phyloP scores from a whole-genome alignment of 2,888 invertebrate species.

The Diogma glabrata region DNA sequence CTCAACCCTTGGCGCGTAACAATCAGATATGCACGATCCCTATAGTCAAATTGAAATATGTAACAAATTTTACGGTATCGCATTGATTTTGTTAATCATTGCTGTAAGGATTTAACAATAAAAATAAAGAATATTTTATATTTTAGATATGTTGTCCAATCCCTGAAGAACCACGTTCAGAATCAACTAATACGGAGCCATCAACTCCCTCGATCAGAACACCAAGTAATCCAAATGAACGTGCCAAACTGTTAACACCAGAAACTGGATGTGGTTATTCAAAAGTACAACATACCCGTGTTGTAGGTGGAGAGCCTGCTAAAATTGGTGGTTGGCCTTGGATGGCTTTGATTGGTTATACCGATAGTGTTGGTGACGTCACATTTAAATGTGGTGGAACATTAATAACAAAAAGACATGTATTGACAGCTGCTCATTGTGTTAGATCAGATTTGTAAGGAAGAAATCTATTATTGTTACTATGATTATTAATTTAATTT shows the following conservation, averaged over 20 bases:
- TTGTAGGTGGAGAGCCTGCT: slow-evolving; percentile 62
- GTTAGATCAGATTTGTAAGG: slow-evolving; percentile 28
- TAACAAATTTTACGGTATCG: no score
- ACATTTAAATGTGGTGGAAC: slow-evolving; percentile 42
- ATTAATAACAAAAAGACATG: slow-evolving; percentile 40
- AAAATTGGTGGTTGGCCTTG: slow-evolving; percentile 67
- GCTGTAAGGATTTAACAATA: no score
- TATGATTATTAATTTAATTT: neutral
- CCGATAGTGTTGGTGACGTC: slow-evolving; percentile 31
- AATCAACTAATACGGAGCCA: neutral
- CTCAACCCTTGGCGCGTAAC: no score
- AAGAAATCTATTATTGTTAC: neutral
- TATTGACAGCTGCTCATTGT: slow-evolving; percentile 49
- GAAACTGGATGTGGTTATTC: slow-evolving; percentile 51
- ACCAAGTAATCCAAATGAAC: neutral
- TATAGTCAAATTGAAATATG: no score
- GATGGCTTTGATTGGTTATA: slow-evolving; percentile 64
- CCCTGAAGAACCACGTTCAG: no score
- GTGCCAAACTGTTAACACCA: slow-evolving; percentile 25
- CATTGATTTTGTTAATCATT: no score
- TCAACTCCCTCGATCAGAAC: no score
- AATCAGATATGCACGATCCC: no score
- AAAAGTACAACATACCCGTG: slow-evolving; percentile 43
- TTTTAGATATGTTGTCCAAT: no score
- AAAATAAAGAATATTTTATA: no score